phyloP scores from a whole-genome alignment of 92 coral and sea anemone genomes.

The Muricea muricata region DNA sequence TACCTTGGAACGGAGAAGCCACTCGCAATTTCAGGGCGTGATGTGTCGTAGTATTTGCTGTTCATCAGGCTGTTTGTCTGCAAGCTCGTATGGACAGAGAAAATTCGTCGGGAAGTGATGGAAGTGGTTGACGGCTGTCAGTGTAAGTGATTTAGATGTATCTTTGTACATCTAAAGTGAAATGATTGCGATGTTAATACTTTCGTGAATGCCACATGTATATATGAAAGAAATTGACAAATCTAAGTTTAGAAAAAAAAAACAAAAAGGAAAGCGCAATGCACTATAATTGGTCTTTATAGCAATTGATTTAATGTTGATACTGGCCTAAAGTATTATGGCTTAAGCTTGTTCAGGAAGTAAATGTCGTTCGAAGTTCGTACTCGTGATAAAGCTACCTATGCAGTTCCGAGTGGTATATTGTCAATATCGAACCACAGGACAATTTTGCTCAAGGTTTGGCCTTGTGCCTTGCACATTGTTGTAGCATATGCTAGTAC shows the following conservation, averaged over 20 bases:
- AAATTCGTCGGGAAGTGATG: slow-evolving; percentile 1
- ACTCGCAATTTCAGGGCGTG: no score
- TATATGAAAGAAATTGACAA: background rate
- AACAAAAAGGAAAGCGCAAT: no score
- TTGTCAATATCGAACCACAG: slow-evolving; percentile 10
- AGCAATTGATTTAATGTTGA: background rate
- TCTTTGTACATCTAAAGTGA: background rate
- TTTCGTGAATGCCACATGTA: no score
- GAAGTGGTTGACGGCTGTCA: background rate
- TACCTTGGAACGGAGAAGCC: no score
- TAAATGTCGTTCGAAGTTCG: background rate
- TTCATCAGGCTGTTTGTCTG: no score
- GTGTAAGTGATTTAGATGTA: no score
- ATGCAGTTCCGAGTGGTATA: background rate
- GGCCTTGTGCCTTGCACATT: slow-evolving; percentile 24
- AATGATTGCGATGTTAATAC: no score
- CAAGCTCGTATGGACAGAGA: background rate
- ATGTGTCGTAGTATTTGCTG: no score
- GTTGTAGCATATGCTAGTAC: background rate
- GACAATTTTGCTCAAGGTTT: background rate
- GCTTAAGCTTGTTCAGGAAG: background rate
- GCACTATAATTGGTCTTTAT: background rate
- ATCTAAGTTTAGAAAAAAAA: no score
- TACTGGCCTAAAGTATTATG: background rate
- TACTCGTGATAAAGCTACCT: no score